Base-by-base conservation (phyloP, 2,888 invertebrate species). In the Aphrophora alni region DNA sequence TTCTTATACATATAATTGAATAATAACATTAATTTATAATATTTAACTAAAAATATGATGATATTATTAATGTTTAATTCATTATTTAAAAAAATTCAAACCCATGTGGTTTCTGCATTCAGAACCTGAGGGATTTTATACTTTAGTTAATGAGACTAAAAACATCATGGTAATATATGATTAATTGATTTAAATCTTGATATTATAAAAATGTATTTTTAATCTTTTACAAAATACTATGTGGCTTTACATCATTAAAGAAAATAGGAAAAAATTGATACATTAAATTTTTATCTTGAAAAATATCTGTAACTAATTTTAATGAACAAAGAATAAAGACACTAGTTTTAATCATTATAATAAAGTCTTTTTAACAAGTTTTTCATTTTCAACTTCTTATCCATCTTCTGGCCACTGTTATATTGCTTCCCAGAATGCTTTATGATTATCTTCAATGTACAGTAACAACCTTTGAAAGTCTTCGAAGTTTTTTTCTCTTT, bases 171-270 rank as follows among this genome's bases (percentile, higher is more conserved):
- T 24, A n/a, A 21, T 7, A 3, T 59, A 4, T 3, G 10, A 21
- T 59, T 59, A n/a, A n/a, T n/a, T n/a, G n/a, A n/a, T 59, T 24
- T 59, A 24, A 59, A 21, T 21, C n/a, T n/a, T 70, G 12, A 21
- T 27, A 21, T n/a, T 26, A 70, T 70, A n/a, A 24, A 70, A 70
- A 3, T 21, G 10, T 12, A 21, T 70, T 2, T 71, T 12, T 14
- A 28, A 72, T n/a, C 26, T 72, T 72, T 17, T 26, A 26, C 72
- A 72, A 68, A 68, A 68, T 68, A 68, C 5, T 21, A n/a, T 68
- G 10, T 68, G 68, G 68, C 68, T 68, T 68, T n/a, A 5, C 68
- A 93, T 92, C 87, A 90, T 91, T 8, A 92, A 93, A 71, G 91
- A 90, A 84, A 92, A 93, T 85, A 87, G 91, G 82, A 89, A 90